Percentiles rank a stretch among this genome's conserved stretches.
These are phyloP conservation scores for Amblyjoppa fuscipennis DNA, from an alignment of 2,888 invertebrate genomes.

Conservation along the genomic window DNA sequence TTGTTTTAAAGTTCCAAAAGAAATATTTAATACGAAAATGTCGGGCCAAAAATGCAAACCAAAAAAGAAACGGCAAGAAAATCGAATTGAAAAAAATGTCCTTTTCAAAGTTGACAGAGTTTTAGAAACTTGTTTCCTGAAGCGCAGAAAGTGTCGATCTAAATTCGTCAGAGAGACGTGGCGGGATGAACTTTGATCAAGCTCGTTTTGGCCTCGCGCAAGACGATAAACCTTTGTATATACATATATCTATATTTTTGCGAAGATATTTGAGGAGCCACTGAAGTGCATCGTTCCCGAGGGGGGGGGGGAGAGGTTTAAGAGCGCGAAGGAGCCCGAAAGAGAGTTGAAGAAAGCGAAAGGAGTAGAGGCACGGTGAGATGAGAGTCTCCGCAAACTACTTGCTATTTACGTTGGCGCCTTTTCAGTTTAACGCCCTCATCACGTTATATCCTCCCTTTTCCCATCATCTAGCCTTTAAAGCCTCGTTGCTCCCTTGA, in stretches of 20 bases:
- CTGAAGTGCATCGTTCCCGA: constrained; percentile 37
- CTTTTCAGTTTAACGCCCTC: constrained; percentile 61
- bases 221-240: constrained; percentile 7
- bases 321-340: constrained; percentile 2
- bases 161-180: constrained; percentile 14
- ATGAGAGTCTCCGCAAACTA: constrained; percentile 45
- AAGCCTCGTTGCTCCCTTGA: constrained; percentile 45
- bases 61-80: not conserved
- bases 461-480: constrained; percentile 1
- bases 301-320: not conserved
- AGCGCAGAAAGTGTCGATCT: not conserved
- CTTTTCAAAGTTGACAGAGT: not conserved
- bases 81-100: not conserved
- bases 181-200: constrained; percentile 4
- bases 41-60: not conserved
- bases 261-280: constrained; percentile 45
- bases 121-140: not conserved
- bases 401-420: constrained; percentile 61
- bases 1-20: not conserved
- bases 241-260: constrained; percentile 31
- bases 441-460: constrained; percentile 1
- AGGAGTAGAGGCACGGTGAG: constrained; percentile 31
- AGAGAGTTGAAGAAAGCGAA: constrained; percentile 23
- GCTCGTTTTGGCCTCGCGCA: not conserved
- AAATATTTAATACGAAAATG: not conserved